A percentile compares a stretch with the other conserved stretches of the same genome.
These are phyloP conservation scores for Neocrepidodera transversa DNA, from an alignment of 2,888 invertebrate species.

Conservation along the genomic window DNA sequence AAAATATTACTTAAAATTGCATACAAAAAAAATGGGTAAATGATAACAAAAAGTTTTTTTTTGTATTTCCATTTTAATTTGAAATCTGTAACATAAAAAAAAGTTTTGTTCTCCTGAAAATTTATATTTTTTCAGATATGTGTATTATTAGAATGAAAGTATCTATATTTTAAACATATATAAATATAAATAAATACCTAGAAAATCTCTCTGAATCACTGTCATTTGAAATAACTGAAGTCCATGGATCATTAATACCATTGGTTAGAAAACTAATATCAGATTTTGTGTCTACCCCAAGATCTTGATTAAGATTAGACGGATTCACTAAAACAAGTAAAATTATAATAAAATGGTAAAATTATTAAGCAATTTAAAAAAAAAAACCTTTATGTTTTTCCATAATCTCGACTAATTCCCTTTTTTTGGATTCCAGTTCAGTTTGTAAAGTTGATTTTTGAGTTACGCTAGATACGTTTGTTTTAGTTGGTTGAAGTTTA, in stretches of 20 bases:
- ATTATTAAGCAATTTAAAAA: neutral
- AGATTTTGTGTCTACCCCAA: constrained; percentile 57
- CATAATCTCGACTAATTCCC: constrained; percentile 71
- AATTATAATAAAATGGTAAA: constrained; percentile 6
- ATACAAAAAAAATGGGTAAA: too few species aligned
- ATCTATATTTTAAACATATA: too few species aligned
- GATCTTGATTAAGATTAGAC: constrained; percentile 60
- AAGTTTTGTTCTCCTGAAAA: too few species aligned
- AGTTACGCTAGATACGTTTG: constrained; percentile 57
- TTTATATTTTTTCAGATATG: too few species aligned
- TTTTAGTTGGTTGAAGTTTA: constrained; percentile 31
- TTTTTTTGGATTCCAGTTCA: constrained; percentile 69
- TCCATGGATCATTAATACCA: constrained; percentile 48
- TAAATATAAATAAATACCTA: too few species aligned
- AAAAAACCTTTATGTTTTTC: constrained; percentile 66
- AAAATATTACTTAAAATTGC: neutral
- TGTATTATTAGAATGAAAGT: too few species aligned
- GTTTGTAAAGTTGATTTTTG: constrained; percentile 67
- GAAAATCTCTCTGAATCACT: constrained; percentile 53
- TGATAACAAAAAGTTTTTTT: too few species aligned
- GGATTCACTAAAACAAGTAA: constrained; percentile 50
- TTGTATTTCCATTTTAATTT: too few species aligned
- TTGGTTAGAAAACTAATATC: constrained; percentile 52
- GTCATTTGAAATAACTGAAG: constrained; percentile 47
- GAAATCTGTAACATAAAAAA: too few species aligned